Conservation (phyloP, 2,888 invertebrate genomes). For the Hydrotaea diabolus region DNA sequence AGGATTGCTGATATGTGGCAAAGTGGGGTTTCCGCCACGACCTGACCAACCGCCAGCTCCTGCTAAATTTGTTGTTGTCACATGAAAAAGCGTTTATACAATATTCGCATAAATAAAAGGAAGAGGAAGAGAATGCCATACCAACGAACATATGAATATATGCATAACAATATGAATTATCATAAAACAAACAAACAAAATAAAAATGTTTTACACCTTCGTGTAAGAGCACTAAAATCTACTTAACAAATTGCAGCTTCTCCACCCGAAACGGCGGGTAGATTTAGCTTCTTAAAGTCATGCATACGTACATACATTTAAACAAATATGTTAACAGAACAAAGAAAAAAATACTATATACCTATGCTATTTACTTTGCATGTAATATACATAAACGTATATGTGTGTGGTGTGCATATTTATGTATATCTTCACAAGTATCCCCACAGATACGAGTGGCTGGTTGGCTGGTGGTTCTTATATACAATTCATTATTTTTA, state of each 20-base stretch:
- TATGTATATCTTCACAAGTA: neutral
- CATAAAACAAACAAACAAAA: conserved; percentile 4
- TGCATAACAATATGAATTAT: conserved; percentile 19
- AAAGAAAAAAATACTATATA: neutral
- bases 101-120: neutral
- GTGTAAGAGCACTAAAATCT: conserved; percentile 1
- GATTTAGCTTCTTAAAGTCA: conserved; percentile 6
- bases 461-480: neutral
- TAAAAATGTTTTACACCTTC: conserved; percentile 18
- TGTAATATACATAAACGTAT: neutral
- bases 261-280: neutral
- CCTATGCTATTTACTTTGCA: conserved; percentile 2
- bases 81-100: neutral
- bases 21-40: neutral
- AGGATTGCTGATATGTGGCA: too few species aligned
- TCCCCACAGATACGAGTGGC: neutral
- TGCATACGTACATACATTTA: too few species aligned
- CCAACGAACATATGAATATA: neutral
- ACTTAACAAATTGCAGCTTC: conserved; percentile 32
- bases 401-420: neutral
- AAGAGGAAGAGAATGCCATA: neutral
- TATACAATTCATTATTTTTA: conserved; percentile 35
- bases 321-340: too few species aligned
- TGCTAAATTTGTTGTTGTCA: neutral
- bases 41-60: neutral